Conservation (phyloP, 2,888 invertebrate species). For the Cynaeus angustus region DNA sequence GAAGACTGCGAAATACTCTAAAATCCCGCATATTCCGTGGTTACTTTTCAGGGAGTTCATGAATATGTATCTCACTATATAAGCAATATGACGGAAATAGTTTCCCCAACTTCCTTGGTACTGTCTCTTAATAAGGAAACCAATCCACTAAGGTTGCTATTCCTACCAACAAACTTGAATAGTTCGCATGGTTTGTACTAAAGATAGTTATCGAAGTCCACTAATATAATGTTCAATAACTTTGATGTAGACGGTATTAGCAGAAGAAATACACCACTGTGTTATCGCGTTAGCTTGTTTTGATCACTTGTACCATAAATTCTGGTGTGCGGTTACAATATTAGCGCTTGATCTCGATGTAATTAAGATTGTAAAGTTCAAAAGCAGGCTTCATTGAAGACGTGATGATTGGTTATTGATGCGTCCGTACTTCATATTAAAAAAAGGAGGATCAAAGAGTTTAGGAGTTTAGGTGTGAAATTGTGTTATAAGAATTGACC, state of each 20-base stretch:
- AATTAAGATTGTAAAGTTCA: slow-evolving; percentile 30
- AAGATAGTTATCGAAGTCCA: neutral
- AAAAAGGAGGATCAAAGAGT: too few relatives aligned
- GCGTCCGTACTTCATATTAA: slow-evolving; percentile 13
- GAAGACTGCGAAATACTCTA: too few relatives aligned
- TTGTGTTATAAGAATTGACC: too few relatives aligned
- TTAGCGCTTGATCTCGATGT: slow-evolving; percentile 30
- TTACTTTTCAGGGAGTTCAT: too few relatives aligned
- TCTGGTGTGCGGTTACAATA: slow-evolving; percentile 26
- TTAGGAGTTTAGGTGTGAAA: too few relatives aligned
- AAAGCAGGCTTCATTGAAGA: slow-evolving; percentile 17
- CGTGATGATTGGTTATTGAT: slow-evolving; percentile 27
- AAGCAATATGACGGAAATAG: too few relatives aligned
- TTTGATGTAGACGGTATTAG: neutral
- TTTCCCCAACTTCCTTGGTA: too few relatives aligned
- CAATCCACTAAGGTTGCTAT: neutral
- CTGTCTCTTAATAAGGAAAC: neutral
- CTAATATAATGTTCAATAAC: neutral
- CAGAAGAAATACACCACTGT: neutral
- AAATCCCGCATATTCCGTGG: too few relatives aligned
- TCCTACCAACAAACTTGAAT: neutral
- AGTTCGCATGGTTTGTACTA: neutral
- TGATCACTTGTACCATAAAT: slow-evolving; percentile 16
- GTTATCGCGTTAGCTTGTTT: slow-evolving; percentile 10
- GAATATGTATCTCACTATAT: too few relatives aligned